Evolutionary conservation across 2,888 invertebrate species (phyloP).

Genomic region (Odiellus spinosus): DNA sequence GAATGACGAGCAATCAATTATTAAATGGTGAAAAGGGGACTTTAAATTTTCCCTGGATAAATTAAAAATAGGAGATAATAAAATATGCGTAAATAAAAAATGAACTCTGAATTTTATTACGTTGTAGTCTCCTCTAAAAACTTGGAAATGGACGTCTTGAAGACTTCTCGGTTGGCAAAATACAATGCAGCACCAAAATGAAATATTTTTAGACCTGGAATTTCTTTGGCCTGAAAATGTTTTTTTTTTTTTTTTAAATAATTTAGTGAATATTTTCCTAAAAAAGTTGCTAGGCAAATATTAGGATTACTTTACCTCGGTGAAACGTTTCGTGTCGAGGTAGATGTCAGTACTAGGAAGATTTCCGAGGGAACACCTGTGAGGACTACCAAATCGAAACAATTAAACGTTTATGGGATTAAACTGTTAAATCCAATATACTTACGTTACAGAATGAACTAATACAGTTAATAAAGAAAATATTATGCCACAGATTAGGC

Average conservation of each 20-base stretch:
- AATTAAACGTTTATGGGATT: not conserved
- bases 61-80: too few species aligned
- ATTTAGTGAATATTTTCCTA: not conserved
- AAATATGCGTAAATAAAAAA: too few species aligned
- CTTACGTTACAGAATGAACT: slow-evolving; percentile 38
- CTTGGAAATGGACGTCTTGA: slow-evolving; percentile 2
- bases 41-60: too few species aligned
- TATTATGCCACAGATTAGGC: slow-evolving; percentile 55
- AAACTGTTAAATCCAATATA: not conserved
- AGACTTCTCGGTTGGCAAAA: slow-evolving; percentile 29
- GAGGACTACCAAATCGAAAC: slow-evolving; percentile 41
- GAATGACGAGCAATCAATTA: not conserved
- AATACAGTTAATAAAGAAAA: slow-evolving; percentile 18
- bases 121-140: too few species aligned
- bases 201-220: slow-evolving; percentile 54
- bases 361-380: slow-evolving; percentile 50
- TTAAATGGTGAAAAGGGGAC: not conserved
- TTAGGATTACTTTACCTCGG: not conserved
- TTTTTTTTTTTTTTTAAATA: too few species aligned
- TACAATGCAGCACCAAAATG: slow-evolving; percentile 45
- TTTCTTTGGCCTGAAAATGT: slow-evolving; percentile 44
- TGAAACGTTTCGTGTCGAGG: slow-evolving; percentile 47
- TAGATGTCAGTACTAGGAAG: slow-evolving; percentile 59
- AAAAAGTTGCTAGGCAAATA: not conserved
- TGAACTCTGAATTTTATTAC: too few species aligned